phyloP scores from a whole-genome alignment of 2,113 vertebrate species.

The Haemorhous mexicanus region DNA sequence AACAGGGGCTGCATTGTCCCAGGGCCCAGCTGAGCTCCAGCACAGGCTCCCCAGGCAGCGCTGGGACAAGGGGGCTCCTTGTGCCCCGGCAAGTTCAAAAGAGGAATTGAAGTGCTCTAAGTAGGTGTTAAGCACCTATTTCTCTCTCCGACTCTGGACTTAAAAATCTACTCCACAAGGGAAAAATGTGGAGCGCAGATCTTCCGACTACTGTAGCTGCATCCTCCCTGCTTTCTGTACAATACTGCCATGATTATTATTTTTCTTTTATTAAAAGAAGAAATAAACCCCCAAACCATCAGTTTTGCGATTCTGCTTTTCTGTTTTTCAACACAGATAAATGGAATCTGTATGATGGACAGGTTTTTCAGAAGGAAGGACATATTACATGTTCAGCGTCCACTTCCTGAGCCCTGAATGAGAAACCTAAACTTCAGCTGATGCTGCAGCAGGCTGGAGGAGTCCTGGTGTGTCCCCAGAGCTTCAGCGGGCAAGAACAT shows the following conservation, averaged over 20 bases:
- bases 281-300: background rate
- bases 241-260: background rate
- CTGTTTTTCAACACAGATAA: background rate
- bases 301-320: background rate
- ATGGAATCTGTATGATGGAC: background rate
- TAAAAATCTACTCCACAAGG: background rate
- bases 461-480: background rate
- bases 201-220: background rate
- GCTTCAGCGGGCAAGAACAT: background rate
- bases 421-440: background rate
- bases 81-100: slow-evolving; percentile 39
- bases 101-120: slow-evolving; percentile 37
- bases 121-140: slow-evolving; percentile 51
- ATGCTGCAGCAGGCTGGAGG: background rate
- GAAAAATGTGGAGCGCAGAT: background rate
- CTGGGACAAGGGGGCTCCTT: slow-evolving; percentile 33
- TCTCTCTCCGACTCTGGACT: background rate
- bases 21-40: background rate
- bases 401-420: background rate
- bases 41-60: background rate
- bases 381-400: fast-evolving
- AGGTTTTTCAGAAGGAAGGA: background rate
- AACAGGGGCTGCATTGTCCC: slow-evolving; percentile 49
- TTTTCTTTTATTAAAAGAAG: background rate
- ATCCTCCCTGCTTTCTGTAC: background rate